These are phyloP conservation scores for Clanis bilineata DNA, from an alignment of 2,888 invertebrate genomes.

Conservation along the genomic window DNA sequence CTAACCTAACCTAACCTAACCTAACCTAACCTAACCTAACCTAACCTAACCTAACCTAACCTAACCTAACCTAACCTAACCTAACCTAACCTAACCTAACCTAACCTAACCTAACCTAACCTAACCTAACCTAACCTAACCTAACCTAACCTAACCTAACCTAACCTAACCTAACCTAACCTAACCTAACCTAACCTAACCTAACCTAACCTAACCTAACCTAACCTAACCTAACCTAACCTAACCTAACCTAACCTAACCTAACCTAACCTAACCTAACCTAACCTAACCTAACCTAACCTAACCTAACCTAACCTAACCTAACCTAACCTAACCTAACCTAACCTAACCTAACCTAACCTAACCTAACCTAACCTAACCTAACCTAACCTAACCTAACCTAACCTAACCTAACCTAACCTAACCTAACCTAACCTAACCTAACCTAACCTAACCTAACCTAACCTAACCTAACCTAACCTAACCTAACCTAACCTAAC, in stretches of 20 bases:
- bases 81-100: conserved; percentile 28
- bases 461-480: conserved; percentile 23
- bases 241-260: conserved; percentile 27
- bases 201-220: conserved; percentile 27
- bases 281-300: conserved; percentile 21
- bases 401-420: conserved; percentile 22
- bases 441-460: conserved; percentile 23
- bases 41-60: conserved; percentile 28
- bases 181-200: conserved; percentile 27
- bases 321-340: conserved; percentile 23
- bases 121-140: conserved; percentile 25
- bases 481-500: conserved; percentile 22
- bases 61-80: conserved; percentile 29
- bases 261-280: conserved; percentile 22
- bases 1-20: conserved; percentile 27
- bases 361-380: conserved; percentile 23
- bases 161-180: conserved; percentile 28
- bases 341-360: conserved; percentile 22
- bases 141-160: conserved; percentile 25
- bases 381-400: conserved; percentile 23
- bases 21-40: conserved; percentile 27
- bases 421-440: conserved; percentile 23
- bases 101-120: conserved; percentile 26
- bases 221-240: conserved; percentile 28
- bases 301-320: conserved; percentile 24